phyloP scores from a whole-genome alignment of 2,113 vertebrate species.

The Mesitornis unicolor region DNA sequence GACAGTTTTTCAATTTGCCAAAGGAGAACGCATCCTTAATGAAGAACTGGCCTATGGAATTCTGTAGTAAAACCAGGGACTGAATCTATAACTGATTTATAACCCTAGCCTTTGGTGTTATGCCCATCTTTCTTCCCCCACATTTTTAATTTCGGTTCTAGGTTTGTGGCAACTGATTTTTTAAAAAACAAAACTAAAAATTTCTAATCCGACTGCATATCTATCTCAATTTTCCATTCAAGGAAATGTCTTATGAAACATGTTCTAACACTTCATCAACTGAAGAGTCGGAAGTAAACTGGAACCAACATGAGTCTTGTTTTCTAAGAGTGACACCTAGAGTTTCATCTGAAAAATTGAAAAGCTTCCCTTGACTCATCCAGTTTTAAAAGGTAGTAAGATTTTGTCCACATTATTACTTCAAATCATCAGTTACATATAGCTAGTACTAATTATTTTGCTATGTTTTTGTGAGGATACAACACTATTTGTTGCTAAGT shows the following conservation, averaged over 20 bases:
- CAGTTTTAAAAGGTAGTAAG: neutral
- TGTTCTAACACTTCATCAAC: neutral
- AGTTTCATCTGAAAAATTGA: constrained; percentile 35
- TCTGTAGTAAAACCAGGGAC: neutral
- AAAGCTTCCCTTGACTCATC: neutral
- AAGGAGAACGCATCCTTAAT: neutral
- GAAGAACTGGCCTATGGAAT: neutral
- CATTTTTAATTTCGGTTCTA: neutral
- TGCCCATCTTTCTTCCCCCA: rapidly evolving
- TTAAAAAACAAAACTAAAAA: neutral
- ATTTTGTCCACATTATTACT: neutral
- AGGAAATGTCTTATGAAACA: neutral
- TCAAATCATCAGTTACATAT: neutral
- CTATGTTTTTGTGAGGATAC: neutral
- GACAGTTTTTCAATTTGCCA: neutral
- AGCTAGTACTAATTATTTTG: neutral
- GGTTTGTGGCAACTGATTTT: neutral
- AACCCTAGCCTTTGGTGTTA: neutral
- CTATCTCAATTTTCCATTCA: neutral
- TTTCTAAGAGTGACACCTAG: constrained; percentile 65
- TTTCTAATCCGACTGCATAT: neutral
- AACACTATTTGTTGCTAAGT: neutral
- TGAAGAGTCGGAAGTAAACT: neutral
- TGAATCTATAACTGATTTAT: neutral
- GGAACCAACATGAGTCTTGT: neutral